These are phyloP conservation scores for Stictocephala bisonia DNA, from an alignment of 2,888 invertebrate genomes.

Conservation along the genomic window DNA sequence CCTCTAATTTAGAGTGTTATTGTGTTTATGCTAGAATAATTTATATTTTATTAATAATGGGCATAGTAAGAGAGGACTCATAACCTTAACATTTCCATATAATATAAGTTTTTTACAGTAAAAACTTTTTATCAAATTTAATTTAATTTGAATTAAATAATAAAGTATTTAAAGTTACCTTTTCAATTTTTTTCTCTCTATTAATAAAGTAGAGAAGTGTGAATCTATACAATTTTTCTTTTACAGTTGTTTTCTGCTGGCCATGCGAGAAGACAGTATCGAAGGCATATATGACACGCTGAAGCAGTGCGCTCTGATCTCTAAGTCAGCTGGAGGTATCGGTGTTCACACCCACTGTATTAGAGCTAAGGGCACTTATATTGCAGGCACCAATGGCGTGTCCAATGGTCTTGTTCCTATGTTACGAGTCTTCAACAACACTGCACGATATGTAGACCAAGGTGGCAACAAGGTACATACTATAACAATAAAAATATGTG, in stretches of 20 bases:
- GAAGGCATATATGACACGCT: conserved; percentile 95
- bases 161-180: not conserved
- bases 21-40: too few relatives aligned
- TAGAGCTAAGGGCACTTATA: conserved; percentile 89
- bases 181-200: conserved; percentile 8
- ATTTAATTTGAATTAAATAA: not conserved
- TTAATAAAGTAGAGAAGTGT: not conserved
- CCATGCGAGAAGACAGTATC: conserved; percentile 95
- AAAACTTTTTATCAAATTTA: too few relatives aligned
- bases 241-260: conserved; percentile 89
- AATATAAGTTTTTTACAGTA: too few relatives aligned
- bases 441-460: conserved; percentile 97
- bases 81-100: too few relatives aligned
- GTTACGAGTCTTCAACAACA: conserved; percentile 95
- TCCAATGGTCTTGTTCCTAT: conserved; percentile 97
- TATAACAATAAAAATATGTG: too few relatives aligned
- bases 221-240: too few relatives aligned
- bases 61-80: too few relatives aligned
- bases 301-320: conserved; percentile 93
- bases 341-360: conserved; percentile 97
- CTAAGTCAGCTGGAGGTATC: conserved; percentile 97
- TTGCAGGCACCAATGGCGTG: conserved; percentile 93
- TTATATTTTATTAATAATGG: too few relatives aligned
- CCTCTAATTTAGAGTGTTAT: too few relatives aligned
- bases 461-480: conserved; percentile 85